Evolutionary conservation across 2,113 vertebrate genomes (phyloP).

Genomic region (Eubucco bourcierii): DNA sequence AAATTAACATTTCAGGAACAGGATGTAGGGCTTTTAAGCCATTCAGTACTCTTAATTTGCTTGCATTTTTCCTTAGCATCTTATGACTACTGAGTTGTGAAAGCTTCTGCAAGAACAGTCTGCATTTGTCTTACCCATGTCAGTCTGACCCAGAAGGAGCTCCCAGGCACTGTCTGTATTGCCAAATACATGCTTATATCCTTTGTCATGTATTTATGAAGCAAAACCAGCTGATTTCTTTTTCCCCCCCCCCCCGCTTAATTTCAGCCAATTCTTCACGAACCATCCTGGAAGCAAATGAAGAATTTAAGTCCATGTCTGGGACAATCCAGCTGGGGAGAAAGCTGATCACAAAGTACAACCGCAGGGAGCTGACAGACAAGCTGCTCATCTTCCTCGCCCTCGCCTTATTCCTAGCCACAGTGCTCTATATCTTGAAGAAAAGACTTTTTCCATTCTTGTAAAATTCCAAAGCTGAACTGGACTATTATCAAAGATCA

Average conservation of each 20-base stretch:
- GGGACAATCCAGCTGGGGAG: conserved; percentile 94
- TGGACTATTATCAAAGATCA: background rate
- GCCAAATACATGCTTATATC: background rate
- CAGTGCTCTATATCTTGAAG: conserved; percentile 95
- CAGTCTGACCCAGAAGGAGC: background rate
- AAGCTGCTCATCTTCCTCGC: conserved; percentile 97
- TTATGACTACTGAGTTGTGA: background rate
- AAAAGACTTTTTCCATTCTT: conserved; percentile 95
- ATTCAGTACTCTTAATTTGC: background rate
- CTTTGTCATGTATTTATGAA: background rate
- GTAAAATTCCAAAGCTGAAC: conserved; percentile 41
- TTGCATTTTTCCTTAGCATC: background rate
- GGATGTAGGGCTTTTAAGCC: background rate
- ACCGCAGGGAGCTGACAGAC: conserved; percentile 93
- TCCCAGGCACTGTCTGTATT: background rate
- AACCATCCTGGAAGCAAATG: conserved; percentile 92
- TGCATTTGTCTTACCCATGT: background rate
- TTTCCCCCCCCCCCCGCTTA: background rate
- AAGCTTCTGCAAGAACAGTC: background rate
- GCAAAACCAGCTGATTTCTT: background rate
- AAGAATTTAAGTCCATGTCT: conserved; percentile 96
- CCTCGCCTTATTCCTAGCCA: conserved; percentile 92
- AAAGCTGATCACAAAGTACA: conserved; percentile 97
- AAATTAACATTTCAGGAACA: background rate
- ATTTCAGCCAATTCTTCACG: conserved; percentile 90